Conservation (phyloP, 2,888 invertebrate genomes). For the Phrixothrix hirtus region DNA sequence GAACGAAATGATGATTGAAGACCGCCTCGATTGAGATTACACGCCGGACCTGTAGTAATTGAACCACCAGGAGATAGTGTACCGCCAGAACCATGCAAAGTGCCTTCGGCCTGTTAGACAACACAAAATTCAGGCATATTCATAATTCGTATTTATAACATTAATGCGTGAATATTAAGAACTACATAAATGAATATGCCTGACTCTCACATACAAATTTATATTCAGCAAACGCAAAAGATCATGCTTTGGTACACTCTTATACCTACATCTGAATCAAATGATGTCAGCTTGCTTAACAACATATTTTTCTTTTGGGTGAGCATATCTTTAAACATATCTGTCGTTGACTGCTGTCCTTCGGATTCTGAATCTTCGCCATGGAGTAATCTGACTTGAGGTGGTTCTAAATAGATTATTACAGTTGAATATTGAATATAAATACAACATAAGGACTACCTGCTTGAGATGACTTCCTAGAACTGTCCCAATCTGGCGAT, state of each 20-base stretch:
- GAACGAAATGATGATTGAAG: constrained; percentile 79
- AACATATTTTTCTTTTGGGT: constrained; percentile 89
- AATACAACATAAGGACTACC: constrained; percentile 52
- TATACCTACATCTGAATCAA: constrained; percentile 85
- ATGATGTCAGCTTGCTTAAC: constrained; percentile 84
- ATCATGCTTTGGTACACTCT: constrained; percentile 3
- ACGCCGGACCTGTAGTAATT: constrained; percentile 76
- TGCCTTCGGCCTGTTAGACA: constrained; percentile 61
- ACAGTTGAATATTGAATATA: constrained; percentile 46
- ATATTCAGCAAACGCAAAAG: constrained; percentile 2
- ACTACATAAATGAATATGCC: constrained; percentile 22
- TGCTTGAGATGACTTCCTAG: constrained; percentile 70
- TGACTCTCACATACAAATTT: constrained; percentile 16
- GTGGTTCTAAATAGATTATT: constrained; percentile 58
- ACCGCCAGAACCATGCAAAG: constrained; percentile 68
- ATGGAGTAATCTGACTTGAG: constrained; percentile 64
- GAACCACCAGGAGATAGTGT: constrained; percentile 68
- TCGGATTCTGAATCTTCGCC: constrained; percentile 66
- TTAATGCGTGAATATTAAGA: too few species aligned
- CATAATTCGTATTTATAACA: too few species aligned
- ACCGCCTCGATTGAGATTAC: constrained; percentile 71
- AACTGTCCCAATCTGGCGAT: constrained; percentile 60
- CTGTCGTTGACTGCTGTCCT: constrained; percentile 78
- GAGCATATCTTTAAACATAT: constrained; percentile 92
- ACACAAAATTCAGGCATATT: constrained; percentile 50